These are phyloP conservation scores for Rhopalosiphum nymphaeae DNA, from an alignment of 2,888 invertebrate species.

Conservation along the genomic window DNA sequence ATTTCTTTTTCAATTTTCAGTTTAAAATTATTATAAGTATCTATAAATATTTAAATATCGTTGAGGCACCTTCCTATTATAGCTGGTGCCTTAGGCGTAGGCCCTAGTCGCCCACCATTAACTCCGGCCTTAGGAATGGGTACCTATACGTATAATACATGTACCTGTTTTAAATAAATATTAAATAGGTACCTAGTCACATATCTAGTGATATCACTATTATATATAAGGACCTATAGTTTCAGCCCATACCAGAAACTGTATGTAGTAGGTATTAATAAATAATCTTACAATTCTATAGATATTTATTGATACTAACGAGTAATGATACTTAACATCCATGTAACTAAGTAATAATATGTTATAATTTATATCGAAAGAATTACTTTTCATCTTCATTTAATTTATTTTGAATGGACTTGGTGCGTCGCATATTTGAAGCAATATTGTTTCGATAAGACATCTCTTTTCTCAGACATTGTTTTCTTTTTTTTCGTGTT, in stretches of 20 bases:
- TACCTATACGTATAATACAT: too few species aligned
- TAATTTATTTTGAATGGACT: conserved; percentile 63
- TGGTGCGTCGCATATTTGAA: conserved; percentile 62
- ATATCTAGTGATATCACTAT: neutral
- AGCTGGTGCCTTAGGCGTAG: too few species aligned
- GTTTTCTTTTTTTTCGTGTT: conserved; percentile 46
- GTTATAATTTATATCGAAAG: neutral
- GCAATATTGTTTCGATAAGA: conserved; percentile 61
- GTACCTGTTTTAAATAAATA: too few species aligned
- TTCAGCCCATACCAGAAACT: neutral
- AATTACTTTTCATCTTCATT: conserved; percentile 58
- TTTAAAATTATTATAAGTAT: too few species aligned
- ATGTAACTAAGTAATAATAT: neutral
- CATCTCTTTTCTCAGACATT: conserved; percentile 51
- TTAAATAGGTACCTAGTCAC: too few species aligned
- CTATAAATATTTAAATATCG: too few species aligned
- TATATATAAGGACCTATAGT: neutral
- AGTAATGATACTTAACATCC: neutral
- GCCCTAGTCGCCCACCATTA: too few species aligned
- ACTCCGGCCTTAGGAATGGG: too few species aligned
- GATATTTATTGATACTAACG: neutral
- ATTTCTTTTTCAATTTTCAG: too few species aligned
- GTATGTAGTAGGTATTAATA: neutral
- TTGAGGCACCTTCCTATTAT: too few species aligned
- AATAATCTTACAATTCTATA: neutral